Evolutionary conservation across 2,888 invertebrate species (phyloP).

Genomic region (Himalopsyche kuldschensis): DNA sequence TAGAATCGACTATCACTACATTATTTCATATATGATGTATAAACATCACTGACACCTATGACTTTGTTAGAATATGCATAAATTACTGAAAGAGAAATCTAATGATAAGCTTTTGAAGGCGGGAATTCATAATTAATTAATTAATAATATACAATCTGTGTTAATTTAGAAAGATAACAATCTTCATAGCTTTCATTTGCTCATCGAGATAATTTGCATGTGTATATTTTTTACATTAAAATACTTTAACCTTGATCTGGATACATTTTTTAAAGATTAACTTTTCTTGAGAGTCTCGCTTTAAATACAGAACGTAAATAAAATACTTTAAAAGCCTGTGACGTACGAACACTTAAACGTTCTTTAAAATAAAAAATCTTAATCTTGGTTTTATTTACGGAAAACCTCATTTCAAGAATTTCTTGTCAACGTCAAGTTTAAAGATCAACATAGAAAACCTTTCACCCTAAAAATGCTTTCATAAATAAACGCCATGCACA

Average conservation of each 20-base stretch:
- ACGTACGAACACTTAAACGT: not conserved
- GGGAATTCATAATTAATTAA: too few species aligned
- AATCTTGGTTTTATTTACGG: not conserved
- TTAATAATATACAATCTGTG: too few species aligned
- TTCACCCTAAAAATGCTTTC: not conserved
- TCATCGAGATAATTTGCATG: not conserved
- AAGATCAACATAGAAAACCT: not conserved
- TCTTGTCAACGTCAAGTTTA: constrained; percentile 1
- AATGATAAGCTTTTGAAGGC: too few species aligned
- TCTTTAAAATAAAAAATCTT: not conserved
- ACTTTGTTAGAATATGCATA: too few species aligned
- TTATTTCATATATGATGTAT: too few species aligned
- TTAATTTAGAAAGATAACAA: too few species aligned
- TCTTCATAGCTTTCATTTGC: not conserved
- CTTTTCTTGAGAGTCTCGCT: not conserved
- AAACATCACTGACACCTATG: too few species aligned
- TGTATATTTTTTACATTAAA: not conserved
- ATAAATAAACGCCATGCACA: not conserved
- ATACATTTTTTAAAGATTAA: not conserved
- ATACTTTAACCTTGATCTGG: not conserved
- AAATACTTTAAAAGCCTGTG: not conserved
- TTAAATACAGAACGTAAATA: not conserved
- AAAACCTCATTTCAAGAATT: not conserved
- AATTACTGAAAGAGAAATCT: too few species aligned
- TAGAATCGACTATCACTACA: too few species aligned